Conservation (phyloP, 92 coral and sea anemone genomes). For the Micromussa lordhowensis region DNA sequence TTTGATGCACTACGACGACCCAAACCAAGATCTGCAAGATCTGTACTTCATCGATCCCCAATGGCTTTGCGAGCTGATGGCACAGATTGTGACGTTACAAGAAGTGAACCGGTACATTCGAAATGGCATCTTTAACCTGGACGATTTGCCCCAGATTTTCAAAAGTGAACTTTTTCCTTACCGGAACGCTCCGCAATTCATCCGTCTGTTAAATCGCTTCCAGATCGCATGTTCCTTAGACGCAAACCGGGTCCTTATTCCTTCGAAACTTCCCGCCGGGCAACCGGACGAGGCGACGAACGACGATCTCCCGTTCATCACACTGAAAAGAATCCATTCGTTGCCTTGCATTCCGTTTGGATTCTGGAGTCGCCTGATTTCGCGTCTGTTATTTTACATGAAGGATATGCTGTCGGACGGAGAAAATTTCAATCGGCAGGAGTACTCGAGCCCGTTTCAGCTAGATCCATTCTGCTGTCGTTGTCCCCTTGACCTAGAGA, state of each 20-base stretch:
- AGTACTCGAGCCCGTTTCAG: slow-evolving; percentile 66
- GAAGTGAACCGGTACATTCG: slow-evolving; percentile 78
- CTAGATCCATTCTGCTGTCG: slow-evolving; percentile 79
- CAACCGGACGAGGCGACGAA: slow-evolving; percentile 78
- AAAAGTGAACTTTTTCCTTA: slow-evolving; percentile 77
- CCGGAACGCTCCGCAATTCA: slow-evolving; percentile 82
- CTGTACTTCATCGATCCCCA: slow-evolving; percentile 95
- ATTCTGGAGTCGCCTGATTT: slow-evolving; percentile 93
- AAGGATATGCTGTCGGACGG: slow-evolving; percentile 81
- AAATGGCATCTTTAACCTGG: slow-evolving; percentile 77
- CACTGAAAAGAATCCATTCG: slow-evolving; percentile 86
- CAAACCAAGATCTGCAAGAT: slow-evolving; percentile 96
- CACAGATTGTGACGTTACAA: slow-evolving; percentile 84
- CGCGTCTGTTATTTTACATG: slow-evolving; percentile 86
- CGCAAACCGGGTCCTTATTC: slow-evolving; percentile 88
- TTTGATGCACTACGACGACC: slow-evolving; percentile 95
- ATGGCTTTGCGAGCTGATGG: slow-evolving; percentile 97
- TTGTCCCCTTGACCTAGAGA: slow-evolving; percentile 63
- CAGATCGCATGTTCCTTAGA: slow-evolving; percentile 96
- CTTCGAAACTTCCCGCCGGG: slow-evolving; percentile 90
- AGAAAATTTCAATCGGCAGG: slow-evolving; percentile 14
- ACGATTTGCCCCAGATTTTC: slow-evolving; percentile 68
- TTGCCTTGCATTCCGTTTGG: slow-evolving; percentile 90
- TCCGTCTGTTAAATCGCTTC: slow-evolving; percentile 90
- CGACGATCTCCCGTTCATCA: slow-evolving; percentile 71